Conservation (phyloP, 2,888 invertebrate genomes). For the Apantesis nais region DNA sequence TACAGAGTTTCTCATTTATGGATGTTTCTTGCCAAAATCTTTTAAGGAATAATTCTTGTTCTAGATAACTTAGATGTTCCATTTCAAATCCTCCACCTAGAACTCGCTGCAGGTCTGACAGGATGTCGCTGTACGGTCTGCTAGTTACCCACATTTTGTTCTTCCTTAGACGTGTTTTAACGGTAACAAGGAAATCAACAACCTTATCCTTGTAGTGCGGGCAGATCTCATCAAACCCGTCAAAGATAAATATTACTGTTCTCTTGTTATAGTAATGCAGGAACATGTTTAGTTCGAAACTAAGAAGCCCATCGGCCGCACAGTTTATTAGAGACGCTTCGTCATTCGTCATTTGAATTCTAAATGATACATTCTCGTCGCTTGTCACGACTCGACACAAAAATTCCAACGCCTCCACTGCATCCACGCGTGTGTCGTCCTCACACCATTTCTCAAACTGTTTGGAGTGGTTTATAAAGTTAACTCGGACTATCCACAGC, state of each 20-base stretch:
- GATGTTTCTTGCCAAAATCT: slow-evolving; percentile 24
- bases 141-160: slow-evolving; percentile 33
- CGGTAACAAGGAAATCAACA: slow-evolving; percentile 2
- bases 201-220: slow-evolving; percentile 15
- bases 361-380: not conserved
- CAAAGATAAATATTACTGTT: slow-evolving; percentile 12
- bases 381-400: not conserved
- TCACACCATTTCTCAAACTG: slow-evolving; percentile 2
- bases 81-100: slow-evolving; percentile 25
- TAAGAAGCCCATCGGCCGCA: not conserved
- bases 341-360: not conserved
- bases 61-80: slow-evolving; percentile 14
- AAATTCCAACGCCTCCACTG: not conserved
- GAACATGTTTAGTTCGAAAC: slow-evolving; percentile 14
- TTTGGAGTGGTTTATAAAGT: slow-evolving; percentile 6
- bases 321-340: not conserved
- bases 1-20: slow-evolving; percentile 11
- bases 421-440: not conserved
- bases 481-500: slow-evolving; percentile 11
- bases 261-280: slow-evolving; percentile 16
- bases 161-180: slow-evolving; percentile 3
- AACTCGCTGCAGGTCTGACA: slow-evolving; percentile 21
- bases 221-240: slow-evolving; percentile 26
- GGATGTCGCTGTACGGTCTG: slow-evolving; percentile 33
- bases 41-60: slow-evolving; percentile 26